Evolutionary conservation across 2,113 vertebrate genomes (phyloP).

Genomic region (Edolisoma coerulescens): DNA sequence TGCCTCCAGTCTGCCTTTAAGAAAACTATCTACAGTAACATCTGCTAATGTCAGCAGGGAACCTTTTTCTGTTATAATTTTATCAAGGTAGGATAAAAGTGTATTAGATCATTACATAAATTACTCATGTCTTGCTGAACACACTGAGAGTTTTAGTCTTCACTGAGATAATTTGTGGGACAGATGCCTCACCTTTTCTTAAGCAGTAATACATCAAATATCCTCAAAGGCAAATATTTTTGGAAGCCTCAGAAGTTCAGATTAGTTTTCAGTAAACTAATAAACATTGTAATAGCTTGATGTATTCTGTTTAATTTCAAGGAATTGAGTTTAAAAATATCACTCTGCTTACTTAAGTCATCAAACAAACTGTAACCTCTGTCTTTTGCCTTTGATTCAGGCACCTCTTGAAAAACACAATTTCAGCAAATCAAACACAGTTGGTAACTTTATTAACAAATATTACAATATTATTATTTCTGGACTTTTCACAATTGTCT

Average conservation of each 20-base stretch:
- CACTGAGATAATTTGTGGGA: neutral
- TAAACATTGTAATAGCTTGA: neutral
- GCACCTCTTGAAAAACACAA: neutral
- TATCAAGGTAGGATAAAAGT: slow-evolving; percentile 37
- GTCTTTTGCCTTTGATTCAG: neutral
- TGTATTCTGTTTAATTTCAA: neutral
- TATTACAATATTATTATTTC: neutral
- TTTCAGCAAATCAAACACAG: neutral
- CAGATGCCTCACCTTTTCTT: neutral
- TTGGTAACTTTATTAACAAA: neutral
- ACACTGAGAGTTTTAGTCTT: neutral
- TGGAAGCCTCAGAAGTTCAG: neutral
- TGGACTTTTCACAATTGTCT: neutral
- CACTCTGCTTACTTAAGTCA: neutral
- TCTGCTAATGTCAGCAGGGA: slow-evolving; percentile 21
- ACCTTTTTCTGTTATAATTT: slow-evolving; percentile 21
- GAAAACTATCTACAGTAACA: slow-evolving; percentile 10
- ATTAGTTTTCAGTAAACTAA: neutral
- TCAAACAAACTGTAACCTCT: neutral
- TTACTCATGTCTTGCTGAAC: neutral
- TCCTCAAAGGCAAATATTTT: neutral
- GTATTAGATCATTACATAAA: slow-evolving; percentile 21
- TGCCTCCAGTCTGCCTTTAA: neutral
- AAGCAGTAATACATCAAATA: slow-evolving; percentile 5
- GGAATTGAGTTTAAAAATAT: neutral